Evolutionary conservation across 2,113 vertebrate species (phyloP).

Genomic region (Zootoca vivipara): DNA sequence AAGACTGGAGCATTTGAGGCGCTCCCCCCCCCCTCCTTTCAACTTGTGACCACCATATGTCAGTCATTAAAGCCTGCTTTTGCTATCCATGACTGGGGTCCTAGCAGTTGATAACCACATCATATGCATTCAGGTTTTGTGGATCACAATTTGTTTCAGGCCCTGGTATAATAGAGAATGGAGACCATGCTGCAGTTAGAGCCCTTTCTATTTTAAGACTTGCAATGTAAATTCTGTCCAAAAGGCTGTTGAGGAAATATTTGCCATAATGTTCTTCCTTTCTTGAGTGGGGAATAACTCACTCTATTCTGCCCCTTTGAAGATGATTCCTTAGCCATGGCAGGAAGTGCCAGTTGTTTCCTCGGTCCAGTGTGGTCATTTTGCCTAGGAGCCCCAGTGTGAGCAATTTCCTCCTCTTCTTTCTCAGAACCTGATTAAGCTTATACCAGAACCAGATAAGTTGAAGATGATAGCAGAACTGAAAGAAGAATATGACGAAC

Average conservation of each 20-base stretch:
- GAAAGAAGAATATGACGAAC: constrained; percentile 87
- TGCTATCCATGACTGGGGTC: neutral
- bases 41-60: neutral
- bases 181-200: neutral
- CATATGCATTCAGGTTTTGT: neutral
- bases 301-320: neutral
- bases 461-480: constrained; percentile 78
- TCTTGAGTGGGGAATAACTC: neutral
- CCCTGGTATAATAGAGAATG: neutral
- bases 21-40: neutral
- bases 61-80: neutral
- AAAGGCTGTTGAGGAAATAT: neutral
- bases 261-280: neutral
- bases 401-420: neutral
- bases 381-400: neutral
- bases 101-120: neutral
- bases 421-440: constrained; percentile 84
- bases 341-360: neutral
- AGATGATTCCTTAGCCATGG: too few species aligned
- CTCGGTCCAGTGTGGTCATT: neutral
- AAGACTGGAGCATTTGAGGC: too few species aligned
- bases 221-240: neutral
- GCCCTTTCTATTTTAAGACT: neutral
- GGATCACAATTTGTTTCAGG: neutral
- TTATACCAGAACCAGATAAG: constrained; percentile 80